Conservation (phyloP, 2,797 vertebrate species). For the Sebastes melanostomus region DNA sequence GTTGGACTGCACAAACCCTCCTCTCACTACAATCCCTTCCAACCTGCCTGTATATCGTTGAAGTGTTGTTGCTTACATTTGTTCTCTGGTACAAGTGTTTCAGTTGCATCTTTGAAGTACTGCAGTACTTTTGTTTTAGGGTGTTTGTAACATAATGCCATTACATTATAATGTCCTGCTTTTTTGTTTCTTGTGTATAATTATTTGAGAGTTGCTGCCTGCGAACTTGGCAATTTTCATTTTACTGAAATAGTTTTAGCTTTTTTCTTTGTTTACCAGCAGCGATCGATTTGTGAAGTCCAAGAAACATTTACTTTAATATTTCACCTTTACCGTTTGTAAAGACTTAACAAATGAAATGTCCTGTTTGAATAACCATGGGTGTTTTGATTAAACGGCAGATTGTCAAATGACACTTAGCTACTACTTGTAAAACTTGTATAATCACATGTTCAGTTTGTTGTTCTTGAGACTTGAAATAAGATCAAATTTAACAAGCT, state of each 20-base stretch:
- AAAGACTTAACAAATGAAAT: slow-evolving; percentile 2
- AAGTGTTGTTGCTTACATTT: slow-evolving; percentile 37
- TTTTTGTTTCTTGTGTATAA: not conserved
- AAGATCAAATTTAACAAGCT: slow-evolving; percentile 45
- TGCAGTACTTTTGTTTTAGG: slow-evolving; percentile 30
- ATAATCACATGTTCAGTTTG: slow-evolving; percentile 39
- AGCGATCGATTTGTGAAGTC: not conserved
- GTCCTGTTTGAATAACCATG: slow-evolving; percentile 13
- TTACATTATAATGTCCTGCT: not conserved
- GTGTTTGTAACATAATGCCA: slow-evolving; percentile 24
- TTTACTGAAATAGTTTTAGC: slow-evolving; percentile 17
- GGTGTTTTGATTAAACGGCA: slow-evolving; percentile 6
- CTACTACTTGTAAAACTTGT: slow-evolving; percentile 49
- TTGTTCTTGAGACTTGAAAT: slow-evolving; percentile 51
- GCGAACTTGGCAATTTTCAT: not conserved
- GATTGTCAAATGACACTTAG: not conserved
- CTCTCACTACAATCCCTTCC: slow-evolving; percentile 8
- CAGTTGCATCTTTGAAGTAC: slow-evolving; percentile 21
- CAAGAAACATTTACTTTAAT: slow-evolving; percentile 20
- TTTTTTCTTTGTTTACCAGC: slow-evolving; percentile 28
- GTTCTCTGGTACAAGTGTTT: slow-evolving; percentile 35
- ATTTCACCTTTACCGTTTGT: slow-evolving; percentile 21
- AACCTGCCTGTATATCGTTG: slow-evolving; percentile 29
- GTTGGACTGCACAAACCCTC: slow-evolving; percentile 11
- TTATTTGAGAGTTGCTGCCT: slow-evolving; percentile 27